These are phyloP conservation scores for Sebastes hubbsi DNA, from an alignment of 2,797 vertebrate genomes.

Conservation along the genomic window DNA sequence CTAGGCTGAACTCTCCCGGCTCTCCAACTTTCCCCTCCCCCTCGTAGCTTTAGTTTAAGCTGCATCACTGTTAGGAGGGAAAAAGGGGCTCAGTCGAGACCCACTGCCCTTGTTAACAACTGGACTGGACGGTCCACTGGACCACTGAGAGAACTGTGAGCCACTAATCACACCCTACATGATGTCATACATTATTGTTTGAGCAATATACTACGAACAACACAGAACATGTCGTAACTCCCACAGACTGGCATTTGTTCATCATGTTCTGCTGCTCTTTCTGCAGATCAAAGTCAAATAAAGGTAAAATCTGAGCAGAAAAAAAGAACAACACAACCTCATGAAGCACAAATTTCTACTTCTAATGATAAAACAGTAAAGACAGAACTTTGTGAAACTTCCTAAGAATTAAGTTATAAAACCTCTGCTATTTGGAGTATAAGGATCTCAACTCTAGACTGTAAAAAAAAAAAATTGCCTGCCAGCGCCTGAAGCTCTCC, in stretches of 20 bases:
- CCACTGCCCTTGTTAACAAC: constrained; percentile 61
- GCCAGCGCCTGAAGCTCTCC: constrained; percentile 7
- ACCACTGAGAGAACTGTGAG: constrained; percentile 19
- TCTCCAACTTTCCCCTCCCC: constrained; percentile 40
- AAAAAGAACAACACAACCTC: not conserved
- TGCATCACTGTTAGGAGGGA: constrained; percentile 5
- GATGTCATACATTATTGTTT: not conserved
- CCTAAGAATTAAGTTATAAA: not conserved
- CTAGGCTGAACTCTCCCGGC: constrained; percentile 61
- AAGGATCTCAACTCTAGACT: not conserved
- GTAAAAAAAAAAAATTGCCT: not conserved
- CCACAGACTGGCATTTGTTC: not conserved
- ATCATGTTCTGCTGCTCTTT: constrained; percentile 6
- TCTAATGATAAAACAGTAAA: not conserved
- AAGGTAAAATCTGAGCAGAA: constrained; percentile 10
- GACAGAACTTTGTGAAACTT: not conserved
- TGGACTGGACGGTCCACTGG: constrained; percentile 45
- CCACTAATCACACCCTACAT: constrained; percentile 1
- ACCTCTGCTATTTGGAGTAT: not conserved
- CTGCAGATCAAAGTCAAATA: constrained; percentile 11
- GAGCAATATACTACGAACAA: not conserved
- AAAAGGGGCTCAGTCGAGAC: constrained; percentile 17
- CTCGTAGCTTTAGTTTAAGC: constrained; percentile 30
- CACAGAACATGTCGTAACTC: not conserved
- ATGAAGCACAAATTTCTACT: not conserved